phyloP scores from a whole-genome alignment of 92 coral and sea anemone species.

The Siderastrea siderea region DNA sequence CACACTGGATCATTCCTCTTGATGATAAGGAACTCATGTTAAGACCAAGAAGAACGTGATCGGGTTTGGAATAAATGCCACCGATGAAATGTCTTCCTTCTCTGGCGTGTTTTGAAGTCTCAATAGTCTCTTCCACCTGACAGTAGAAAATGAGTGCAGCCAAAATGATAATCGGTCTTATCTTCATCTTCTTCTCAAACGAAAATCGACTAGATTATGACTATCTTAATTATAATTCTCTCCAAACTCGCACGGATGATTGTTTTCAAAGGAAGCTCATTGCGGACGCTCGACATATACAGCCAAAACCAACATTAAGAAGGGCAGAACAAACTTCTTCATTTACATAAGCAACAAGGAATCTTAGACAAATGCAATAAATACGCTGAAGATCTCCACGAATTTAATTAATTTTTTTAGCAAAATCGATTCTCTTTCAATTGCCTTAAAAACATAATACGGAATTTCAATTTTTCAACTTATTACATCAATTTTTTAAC shows the following conservation, averaged over 20 bases:
- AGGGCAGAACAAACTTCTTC: neutral
- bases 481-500: too few species aligned
- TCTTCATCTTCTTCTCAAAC: neutral
- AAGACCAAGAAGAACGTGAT: slow-evolving; percentile 11
- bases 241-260: too few species aligned
- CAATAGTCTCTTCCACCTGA: neutral
- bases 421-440: slow-evolving; percentile 11
- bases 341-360: neutral
- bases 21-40: neutral
- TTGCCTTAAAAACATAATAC: neutral
- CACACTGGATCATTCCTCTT: slow-evolving; percentile 12
- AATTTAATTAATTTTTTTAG: slow-evolving; percentile 6
- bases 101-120: neutral
- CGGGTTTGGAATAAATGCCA: neutral
- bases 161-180: neutral
- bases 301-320: too few species aligned
- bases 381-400: neutral
- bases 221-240: too few species aligned
- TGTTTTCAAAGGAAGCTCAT: too few species aligned
- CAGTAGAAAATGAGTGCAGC: neutral
- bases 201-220: too few species aligned
- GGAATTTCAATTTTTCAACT: too few species aligned
- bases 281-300: too few species aligned
- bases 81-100: slow-evolving; percentile 16
- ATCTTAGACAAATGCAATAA: neutral